phyloP scores from a whole-genome alignment of 2,888 invertebrate genomes.

The Corbicula japonica region DNA sequence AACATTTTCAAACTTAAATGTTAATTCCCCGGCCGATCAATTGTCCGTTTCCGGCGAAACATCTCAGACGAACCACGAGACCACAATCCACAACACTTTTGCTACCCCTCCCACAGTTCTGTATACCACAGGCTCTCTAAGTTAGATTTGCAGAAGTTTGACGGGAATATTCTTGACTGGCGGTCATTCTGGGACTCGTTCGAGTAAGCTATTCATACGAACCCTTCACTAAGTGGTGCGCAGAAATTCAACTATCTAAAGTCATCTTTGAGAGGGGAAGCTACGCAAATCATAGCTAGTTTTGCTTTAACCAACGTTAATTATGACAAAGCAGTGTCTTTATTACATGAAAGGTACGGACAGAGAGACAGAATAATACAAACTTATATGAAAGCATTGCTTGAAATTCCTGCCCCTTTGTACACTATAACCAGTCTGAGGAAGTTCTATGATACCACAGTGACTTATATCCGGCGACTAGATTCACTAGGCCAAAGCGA shows the following conservation, averaged over 20 bases:
- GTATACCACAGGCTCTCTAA: too few relatives aligned
- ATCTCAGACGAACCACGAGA: too few relatives aligned
- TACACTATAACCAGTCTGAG: neutral
- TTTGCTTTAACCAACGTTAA: conserved; percentile 1
- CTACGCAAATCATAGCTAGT: neutral
- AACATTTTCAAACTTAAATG: too few relatives aligned
- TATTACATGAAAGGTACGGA: neutral
- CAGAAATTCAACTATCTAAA: neutral
- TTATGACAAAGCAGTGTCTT: neutral
- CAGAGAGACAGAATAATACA: conserved; percentile 4
- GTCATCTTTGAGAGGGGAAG: neutral
- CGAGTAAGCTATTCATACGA: neutral
- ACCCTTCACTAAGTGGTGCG: neutral
- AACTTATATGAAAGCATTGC: neutral
- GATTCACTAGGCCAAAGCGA: too few relatives aligned
- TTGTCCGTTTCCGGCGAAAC: too few relatives aligned
- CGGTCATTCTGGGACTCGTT: neutral
- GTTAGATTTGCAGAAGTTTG: neutral
- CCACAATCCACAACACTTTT: too few relatives aligned
- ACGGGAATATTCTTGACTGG: neutral
- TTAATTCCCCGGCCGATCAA: too few relatives aligned
- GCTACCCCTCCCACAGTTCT: too few relatives aligned
- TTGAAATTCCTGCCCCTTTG: neutral
- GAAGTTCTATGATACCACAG: conserved; percentile 2
- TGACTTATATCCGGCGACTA: too few relatives aligned